Percentiles rank a stretch among this genome's conserved stretches.
Conservation (phyloP, 1,140 invertebrate genomes). For the Magallana ariakensis region DNA sequence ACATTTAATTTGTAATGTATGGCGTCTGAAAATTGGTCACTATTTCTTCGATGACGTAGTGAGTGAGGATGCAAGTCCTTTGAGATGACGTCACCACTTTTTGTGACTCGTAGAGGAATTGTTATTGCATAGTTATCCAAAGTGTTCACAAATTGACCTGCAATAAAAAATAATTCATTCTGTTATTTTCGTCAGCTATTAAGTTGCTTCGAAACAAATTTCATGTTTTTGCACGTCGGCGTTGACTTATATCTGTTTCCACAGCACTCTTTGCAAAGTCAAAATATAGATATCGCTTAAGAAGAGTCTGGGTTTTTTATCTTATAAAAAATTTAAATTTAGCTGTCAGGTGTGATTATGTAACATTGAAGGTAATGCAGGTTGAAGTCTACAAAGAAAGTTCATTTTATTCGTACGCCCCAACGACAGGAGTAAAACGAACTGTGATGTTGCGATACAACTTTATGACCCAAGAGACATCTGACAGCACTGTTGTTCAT, state of each 20-base stretch:
- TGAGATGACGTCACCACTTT: conserved; percentile 82
- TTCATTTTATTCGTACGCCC: conserved; percentile 15
- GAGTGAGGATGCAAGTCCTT: conserved; percentile 80
- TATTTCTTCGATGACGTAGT: conserved; percentile 31
- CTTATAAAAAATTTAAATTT: conserved; percentile 11
- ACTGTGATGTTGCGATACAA: not conserved
- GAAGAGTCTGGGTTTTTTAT: not conserved
- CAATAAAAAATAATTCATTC: conserved; percentile 45
- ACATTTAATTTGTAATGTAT: conserved; percentile 84
- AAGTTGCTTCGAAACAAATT: not conserved
- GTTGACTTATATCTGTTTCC: not conserved
- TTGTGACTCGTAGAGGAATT: conserved; percentile 83
- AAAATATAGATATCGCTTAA: conserved; percentile 4
- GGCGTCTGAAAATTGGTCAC: conserved; percentile 16
- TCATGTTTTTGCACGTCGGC: not conserved
- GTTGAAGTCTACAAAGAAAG: conserved; percentile 10
- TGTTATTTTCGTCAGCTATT: not conserved
- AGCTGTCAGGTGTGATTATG: conserved; percentile 19
- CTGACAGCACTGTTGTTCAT: conserved; percentile 12
- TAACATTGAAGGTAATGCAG: conserved; percentile 2
- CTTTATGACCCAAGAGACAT: not conserved
- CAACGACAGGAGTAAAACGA: not conserved
- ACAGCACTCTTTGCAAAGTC: not conserved
- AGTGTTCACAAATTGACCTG: conserved; percentile 70
- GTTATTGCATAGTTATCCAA: conserved; percentile 81